phyloP scores from a whole-genome alignment of 2,797 vertebrate species.

The Morelia viridis region DNA sequence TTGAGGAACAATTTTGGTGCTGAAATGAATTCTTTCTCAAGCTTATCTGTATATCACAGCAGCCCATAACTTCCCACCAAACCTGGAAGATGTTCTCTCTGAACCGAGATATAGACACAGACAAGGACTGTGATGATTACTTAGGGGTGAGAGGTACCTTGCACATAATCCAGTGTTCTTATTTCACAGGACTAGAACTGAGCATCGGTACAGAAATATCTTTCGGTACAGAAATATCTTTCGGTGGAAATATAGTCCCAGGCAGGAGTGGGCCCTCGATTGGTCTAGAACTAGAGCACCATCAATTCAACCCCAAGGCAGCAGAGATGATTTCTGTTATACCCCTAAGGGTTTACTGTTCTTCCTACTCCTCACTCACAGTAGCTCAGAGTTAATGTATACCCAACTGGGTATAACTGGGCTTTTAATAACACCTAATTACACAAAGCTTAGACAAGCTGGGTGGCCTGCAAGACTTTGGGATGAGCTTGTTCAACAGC shows the following conservation, averaged over 20 bases:
- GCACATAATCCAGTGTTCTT: background rate
- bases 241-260: background rate
- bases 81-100: background rate
- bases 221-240: background rate
- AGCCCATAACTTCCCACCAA: background rate
- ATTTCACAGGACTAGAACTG: background rate
- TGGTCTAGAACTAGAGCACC: background rate
- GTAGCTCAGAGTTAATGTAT: background rate
- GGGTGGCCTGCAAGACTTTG: background rate
- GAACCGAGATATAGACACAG: background rate
- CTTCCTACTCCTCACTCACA: background rate
- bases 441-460: background rate
- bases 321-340: background rate
- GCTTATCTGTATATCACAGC: background rate
- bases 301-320: background rate
- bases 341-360: background rate
- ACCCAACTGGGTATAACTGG: background rate
- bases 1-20: background rate
- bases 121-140: background rate
- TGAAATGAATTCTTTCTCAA: background rate
- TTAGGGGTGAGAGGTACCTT: background rate
- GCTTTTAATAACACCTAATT: background rate
- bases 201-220: background rate
- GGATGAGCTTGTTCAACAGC: background rate
- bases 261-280: too few relatives aligned